Percentiles rank a stretch among this genome's conserved stretches.
These are phyloP conservation scores for Pardosa pseudoannulata DNA, from an alignment of 2,888 invertebrate species.

Conservation along the genomic window DNA sequence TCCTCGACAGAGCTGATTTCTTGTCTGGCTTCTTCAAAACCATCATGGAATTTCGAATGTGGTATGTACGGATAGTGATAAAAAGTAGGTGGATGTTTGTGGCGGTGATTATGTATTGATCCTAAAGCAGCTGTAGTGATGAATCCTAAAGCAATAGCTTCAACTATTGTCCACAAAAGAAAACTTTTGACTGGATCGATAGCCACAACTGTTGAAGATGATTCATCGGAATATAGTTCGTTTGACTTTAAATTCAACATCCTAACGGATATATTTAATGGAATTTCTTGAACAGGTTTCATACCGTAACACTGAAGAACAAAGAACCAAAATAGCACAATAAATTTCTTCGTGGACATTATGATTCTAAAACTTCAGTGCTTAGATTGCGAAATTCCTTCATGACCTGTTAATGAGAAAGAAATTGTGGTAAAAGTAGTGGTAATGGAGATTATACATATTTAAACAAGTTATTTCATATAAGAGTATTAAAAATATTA, in stretches of 20 bases:
- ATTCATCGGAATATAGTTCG: background rate
- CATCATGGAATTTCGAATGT: background rate
- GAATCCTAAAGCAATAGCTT: slow-evolving; percentile 36
- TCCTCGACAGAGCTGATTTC: background rate
- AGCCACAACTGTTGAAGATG: slow-evolving; percentile 29
- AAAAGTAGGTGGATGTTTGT: background rate
- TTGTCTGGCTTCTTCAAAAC: background rate
- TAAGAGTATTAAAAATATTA: too few species aligned
- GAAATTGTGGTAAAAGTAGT: too few species aligned
- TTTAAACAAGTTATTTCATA: too few species aligned
- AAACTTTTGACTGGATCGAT: slow-evolving; percentile 32
- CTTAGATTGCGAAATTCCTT: background rate
- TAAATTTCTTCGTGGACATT: background rate
- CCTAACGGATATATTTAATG: background rate
- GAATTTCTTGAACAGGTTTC: background rate
- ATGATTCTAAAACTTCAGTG: background rate
- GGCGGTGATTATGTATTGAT: background rate
- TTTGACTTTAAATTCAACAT: background rate
- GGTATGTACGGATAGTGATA: background rate
- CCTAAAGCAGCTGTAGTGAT: slow-evolving; percentile 25
- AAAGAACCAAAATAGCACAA: background rate
- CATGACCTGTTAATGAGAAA: background rate
- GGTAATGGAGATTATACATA: too few species aligned
- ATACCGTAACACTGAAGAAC: background rate
- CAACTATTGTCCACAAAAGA: slow-evolving; percentile 25